These are phyloP conservation scores for Automeris io DNA, from an alignment of 2,888 invertebrate genomes.

Conservation along the genomic window DNA sequence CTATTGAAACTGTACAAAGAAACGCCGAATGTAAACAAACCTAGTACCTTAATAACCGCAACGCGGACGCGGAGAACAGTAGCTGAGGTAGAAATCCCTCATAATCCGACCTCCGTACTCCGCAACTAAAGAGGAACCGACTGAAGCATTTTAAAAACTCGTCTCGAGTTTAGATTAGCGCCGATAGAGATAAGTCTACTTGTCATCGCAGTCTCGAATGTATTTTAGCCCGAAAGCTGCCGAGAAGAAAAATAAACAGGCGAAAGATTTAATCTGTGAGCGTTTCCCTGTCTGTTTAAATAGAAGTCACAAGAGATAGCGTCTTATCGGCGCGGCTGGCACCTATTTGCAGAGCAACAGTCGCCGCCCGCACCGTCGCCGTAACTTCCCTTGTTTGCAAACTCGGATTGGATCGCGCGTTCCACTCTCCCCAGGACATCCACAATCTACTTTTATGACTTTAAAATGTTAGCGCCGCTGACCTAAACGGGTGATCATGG, in stretches of 20 bases:
- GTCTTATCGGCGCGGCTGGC: slow-evolving; percentile 64
- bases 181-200: slow-evolving; percentile 55
- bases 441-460: slow-evolving; percentile 73
- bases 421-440: slow-evolving; percentile 69
- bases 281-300: slow-evolving; percentile 70
- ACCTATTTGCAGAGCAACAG: slow-evolving; percentile 60
- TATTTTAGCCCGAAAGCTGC: slow-evolving; percentile 49
- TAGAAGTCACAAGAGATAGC: slow-evolving; percentile 66
- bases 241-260: slow-evolving; percentile 62
- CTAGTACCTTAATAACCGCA: slow-evolving; percentile 61
- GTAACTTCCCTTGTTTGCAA: slow-evolving; percentile 75
- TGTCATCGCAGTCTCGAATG: slow-evolving; percentile 53
- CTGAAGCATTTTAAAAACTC: slow-evolving; percentile 53
- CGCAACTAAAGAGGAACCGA: slow-evolving; percentile 35
- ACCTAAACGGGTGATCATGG: slow-evolving; percentile 42
- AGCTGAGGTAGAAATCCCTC: slow-evolving; percentile 50
- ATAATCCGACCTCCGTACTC: slow-evolving; percentile 53
- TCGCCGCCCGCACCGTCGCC: slow-evolving; percentile 38
- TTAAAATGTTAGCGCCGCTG: slow-evolving; percentile 58
- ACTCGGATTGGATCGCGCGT: slow-evolving; percentile 73
- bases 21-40: slow-evolving; percentile 64
- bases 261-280: slow-evolving; percentile 66
- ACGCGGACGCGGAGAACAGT: slow-evolving; percentile 41
- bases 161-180: slow-evolving; percentile 54
- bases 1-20: slow-evolving; percentile 51